phyloP scores from a whole-genome alignment of 2,888 invertebrate genomes.

The Zonitis immaculata region DNA sequence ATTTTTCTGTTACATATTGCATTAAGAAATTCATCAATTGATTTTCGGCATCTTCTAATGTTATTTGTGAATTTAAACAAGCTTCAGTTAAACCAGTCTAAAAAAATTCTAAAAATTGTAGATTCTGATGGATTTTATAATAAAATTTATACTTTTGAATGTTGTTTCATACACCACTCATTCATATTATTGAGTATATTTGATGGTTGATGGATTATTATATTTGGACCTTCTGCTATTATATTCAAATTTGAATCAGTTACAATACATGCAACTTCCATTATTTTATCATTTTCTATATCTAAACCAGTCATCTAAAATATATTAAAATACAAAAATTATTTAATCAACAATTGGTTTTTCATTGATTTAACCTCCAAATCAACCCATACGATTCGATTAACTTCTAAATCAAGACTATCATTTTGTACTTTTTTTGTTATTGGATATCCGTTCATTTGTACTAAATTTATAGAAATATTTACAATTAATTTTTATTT shows the following conservation, averaged over 20 bases:
- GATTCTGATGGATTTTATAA: conserved; percentile 7
- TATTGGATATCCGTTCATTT: conserved; percentile 1
- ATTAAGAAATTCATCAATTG: conserved; percentile 67
- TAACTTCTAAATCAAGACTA: conserved; percentile 38
- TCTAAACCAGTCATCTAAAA: conserved; percentile 85
- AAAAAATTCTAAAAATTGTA: conserved; percentile 34
- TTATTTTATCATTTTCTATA: conserved; percentile 67
- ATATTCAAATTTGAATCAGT: conserved; percentile 77
- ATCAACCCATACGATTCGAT: conserved; percentile 68
- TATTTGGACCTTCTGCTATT: conserved; percentile 67
- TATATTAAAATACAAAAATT: conserved; percentile 3
- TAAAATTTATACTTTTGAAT: conserved; percentile 63
- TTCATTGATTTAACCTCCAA: conserved; percentile 54
- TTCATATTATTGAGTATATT: conserved; percentile 70
- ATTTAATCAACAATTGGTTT: not conserved
- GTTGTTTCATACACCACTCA: conserved; percentile 78
- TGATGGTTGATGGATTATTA: conserved; percentile 75
- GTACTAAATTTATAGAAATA: conserved; percentile 1
- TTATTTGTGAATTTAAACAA: conserved; percentile 63
- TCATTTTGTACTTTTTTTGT: not conserved
- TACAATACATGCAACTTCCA: conserved; percentile 87
- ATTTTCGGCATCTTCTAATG: conserved; percentile 64
- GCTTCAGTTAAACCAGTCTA: conserved; percentile 78
- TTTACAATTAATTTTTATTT: not conserved
- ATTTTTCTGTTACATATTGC: conserved; percentile 53